Evolutionary conservation across 1,140 invertebrate genomes (phyloP).

Genomic region (Bombus waltoni): DNA sequence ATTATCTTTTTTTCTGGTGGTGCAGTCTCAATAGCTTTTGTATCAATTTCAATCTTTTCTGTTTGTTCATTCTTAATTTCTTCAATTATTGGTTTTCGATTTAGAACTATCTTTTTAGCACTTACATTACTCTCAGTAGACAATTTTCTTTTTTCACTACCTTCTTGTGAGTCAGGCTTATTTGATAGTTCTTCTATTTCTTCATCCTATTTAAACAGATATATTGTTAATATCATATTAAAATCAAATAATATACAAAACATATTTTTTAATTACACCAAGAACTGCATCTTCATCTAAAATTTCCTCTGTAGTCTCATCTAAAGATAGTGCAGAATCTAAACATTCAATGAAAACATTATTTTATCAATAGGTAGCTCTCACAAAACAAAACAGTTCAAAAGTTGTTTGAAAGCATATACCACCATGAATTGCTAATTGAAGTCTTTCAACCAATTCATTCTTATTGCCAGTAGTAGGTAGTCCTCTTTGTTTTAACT

Average conservation of each 20-base stretch:
- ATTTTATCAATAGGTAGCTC: slow-evolving; percentile 39
- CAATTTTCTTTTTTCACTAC: slow-evolving; percentile 75
- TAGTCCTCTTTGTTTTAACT: slow-evolving; percentile 90
- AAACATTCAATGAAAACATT: slow-evolving; percentile 42
- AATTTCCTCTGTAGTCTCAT: slow-evolving; percentile 81
- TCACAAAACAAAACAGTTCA: not conserved
- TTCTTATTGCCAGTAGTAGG: slow-evolving; percentile 90
- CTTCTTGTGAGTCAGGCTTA: slow-evolving; percentile 77
- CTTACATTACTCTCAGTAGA: slow-evolving; percentile 72
- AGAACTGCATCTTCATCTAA: slow-evolving; percentile 83
- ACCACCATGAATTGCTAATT: slow-evolving; percentile 85
- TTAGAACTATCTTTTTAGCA: slow-evolving; percentile 86
- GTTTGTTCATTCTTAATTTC: slow-evolving; percentile 74
- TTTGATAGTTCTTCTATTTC: slow-evolving; percentile 78
- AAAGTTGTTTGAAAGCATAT: slow-evolving; percentile 47
- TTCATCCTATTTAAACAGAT: slow-evolving; percentile 74
- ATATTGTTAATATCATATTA: not conserved
- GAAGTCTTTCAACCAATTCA: slow-evolving; percentile 89
- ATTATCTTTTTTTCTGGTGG: slow-evolving; percentile 83
- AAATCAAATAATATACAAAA: not conserved
- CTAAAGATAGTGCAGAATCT: slow-evolving; percentile 79
- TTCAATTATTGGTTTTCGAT: slow-evolving; percentile 85
- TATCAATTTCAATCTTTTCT: slow-evolving; percentile 65
- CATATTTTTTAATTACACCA: slow-evolving; percentile 73
- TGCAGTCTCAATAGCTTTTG: slow-evolving; percentile 54